A percentile compares a stretch with the other conserved stretches of the same genome.
phyloP scores from a whole-genome alignment of 2,797 vertebrate genomes.

The Gallinago nigripennis region DNA sequence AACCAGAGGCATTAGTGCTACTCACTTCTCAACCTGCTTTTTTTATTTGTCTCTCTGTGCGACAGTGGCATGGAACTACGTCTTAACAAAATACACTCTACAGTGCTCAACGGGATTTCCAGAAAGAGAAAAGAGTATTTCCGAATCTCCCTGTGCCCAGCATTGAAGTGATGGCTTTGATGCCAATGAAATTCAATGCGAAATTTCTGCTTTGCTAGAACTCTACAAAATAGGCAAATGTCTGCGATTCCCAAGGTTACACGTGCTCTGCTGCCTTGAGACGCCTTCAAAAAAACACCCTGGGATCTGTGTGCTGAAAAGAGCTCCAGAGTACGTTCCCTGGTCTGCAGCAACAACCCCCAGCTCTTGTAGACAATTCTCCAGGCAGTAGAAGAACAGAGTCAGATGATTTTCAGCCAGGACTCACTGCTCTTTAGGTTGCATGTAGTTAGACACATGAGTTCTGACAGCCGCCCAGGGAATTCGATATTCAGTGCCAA shows the following conservation, averaged over 20 bases:
- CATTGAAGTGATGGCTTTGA: not conserved
- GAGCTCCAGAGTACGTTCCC: not conserved
- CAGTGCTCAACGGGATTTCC: not conserved
- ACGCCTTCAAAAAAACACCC: constrained; percentile 9
- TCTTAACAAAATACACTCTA: not conserved
- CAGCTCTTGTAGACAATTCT: not conserved
- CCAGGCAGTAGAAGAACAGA: not conserved
- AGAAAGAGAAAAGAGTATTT: not conserved
- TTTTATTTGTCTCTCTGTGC: not conserved
- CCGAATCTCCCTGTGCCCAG: not conserved
- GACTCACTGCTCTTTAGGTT: not conserved
- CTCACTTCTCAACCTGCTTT: not conserved
- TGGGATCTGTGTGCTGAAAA: not conserved
- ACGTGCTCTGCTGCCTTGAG: not conserved
- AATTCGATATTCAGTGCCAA: constrained; percentile 46
- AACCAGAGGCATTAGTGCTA: not conserved
- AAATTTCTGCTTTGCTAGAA: not conserved
- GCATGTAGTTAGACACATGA: not conserved
- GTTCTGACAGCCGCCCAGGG: constrained; percentile 2
- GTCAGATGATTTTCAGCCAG: not conserved
- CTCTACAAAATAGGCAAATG: not conserved
- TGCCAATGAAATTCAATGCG: not conserved
- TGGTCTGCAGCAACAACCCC: not conserved
- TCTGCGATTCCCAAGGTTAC: not conserved
- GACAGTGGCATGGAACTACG: not conserved